A percentile compares a stretch with the other conserved stretches of the same genome.
Evolutionary conservation across 2,888 invertebrate genomes (phyloP).

Genomic region (Pomacea canaliculata): DNA sequence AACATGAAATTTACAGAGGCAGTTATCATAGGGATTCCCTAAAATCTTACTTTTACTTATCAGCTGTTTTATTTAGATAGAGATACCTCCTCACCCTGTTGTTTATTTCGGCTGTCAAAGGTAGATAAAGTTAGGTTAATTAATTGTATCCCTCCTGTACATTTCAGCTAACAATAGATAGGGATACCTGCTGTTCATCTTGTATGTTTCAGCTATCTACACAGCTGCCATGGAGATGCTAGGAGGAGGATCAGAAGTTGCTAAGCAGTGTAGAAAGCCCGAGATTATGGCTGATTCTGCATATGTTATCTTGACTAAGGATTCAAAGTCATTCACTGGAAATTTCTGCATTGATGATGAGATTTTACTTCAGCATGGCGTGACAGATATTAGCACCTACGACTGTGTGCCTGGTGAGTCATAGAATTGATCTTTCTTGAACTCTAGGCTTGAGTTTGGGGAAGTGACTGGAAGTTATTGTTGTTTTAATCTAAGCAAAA

Average conservation of each 20-base stretch:
- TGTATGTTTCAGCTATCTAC: constrained; percentile 78
- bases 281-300: constrained; percentile 93
- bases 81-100: too few species aligned
- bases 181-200: too few species aligned
- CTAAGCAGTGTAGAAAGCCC: constrained; percentile 80
- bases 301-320: constrained; percentile 83
- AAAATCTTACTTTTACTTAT: too few species aligned
- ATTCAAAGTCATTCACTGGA: constrained; percentile 84
- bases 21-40: too few species aligned
- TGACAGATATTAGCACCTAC: constrained; percentile 82
- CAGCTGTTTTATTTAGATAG: too few species aligned
- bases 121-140: too few species aligned
- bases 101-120: too few species aligned
- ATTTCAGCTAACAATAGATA: too few species aligned
- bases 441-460: neutral
- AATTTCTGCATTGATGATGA: constrained; percentile 95
- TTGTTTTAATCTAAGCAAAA: neutral
- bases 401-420: constrained; percentile 75
- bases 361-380: constrained; percentile 81
- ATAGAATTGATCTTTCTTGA: neutral
- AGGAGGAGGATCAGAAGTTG: constrained; percentile 75
- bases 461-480: neutral
- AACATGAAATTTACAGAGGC: neutral
- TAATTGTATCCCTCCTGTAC: too few species aligned
- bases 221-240: constrained; percentile 84